phyloP scores from a whole-genome alignment of 2,797 vertebrate species.

The Pteronotus mesoamericanus region DNA sequence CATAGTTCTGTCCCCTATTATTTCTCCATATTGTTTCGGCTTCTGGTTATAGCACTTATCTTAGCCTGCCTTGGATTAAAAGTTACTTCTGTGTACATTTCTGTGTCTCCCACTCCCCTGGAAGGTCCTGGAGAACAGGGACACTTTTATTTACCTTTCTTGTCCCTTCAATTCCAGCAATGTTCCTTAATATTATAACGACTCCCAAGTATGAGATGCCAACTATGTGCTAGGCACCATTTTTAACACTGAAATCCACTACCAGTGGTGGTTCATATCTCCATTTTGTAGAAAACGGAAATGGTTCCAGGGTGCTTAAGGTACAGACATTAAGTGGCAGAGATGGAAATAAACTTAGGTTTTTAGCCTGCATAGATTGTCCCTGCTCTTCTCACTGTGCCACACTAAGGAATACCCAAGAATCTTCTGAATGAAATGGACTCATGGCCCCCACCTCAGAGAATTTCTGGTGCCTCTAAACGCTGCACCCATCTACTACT shows the following conservation, averaged over 20 bases:
- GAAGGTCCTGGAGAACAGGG: constrained; percentile 3
- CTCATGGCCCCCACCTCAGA: neutral
- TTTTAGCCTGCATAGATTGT: neutral
- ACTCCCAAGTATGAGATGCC: neutral
- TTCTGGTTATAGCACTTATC: neutral
- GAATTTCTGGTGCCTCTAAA: neutral
- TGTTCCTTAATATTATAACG: neutral
- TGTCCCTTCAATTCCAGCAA: neutral
- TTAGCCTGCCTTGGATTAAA: neutral
- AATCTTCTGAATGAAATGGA: neutral
- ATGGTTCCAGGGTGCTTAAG: neutral
- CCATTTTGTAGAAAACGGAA: neutral
- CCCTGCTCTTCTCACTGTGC: neutral
- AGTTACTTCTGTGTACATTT: neutral
- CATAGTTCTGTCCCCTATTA: neutral
- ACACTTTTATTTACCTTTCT: neutral
- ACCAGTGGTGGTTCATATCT: neutral
- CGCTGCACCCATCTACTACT: neutral
- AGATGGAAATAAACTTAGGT: neutral
- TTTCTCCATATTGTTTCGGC: neutral
- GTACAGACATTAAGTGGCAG: neutral
- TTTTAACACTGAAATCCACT: neutral
- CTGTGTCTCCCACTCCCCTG: neutral
- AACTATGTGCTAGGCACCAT: neutral
- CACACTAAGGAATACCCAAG: neutral